These are phyloP conservation scores for Chaetodon auriga DNA, from an alignment of 2,113 vertebrate genomes.

Conservation along the genomic window DNA sequence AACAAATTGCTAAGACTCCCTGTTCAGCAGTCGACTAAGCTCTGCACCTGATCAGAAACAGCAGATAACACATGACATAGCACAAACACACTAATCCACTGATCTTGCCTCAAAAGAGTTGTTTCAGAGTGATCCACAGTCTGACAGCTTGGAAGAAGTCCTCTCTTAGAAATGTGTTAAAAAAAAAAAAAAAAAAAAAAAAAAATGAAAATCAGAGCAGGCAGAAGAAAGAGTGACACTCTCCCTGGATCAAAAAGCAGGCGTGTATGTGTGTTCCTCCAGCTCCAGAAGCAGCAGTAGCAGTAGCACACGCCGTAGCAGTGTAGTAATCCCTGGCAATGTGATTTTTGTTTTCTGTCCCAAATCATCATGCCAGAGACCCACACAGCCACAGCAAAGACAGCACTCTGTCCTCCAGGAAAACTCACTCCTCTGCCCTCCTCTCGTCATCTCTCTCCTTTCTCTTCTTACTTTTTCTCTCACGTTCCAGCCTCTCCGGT, in stretches of 20 bases:
- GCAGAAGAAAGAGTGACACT: background rate
- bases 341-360: constrained; percentile 89
- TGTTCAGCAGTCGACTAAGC: constrained; percentile 73
- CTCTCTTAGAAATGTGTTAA: background rate
- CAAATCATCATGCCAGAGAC: constrained; percentile 76
- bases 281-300: constrained; percentile 14
- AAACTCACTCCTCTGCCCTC: constrained; percentile 8
- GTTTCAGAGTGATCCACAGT: background rate
- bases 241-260: background rate
- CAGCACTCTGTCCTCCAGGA: constrained; percentile 2
- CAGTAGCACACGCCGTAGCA: constrained; percentile 31
- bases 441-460: constrained; percentile 14
- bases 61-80: background rate
- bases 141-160: constrained; percentile 8
- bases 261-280: background rate
- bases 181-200: background rate
- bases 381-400: constrained; percentile 60
- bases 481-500: constrained; percentile 27
- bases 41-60: constrained; percentile 67
- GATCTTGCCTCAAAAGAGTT: constrained; percentile 17
- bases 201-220: background rate
- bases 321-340: constrained; percentile 99
- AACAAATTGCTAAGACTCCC: constrained; percentile 56
- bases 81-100: background rate
- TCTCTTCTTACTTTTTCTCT: constrained; percentile 33